Base-by-base conservation (phyloP, 2,113 vertebrate genomes). In the Phycodurus eques region DNA sequence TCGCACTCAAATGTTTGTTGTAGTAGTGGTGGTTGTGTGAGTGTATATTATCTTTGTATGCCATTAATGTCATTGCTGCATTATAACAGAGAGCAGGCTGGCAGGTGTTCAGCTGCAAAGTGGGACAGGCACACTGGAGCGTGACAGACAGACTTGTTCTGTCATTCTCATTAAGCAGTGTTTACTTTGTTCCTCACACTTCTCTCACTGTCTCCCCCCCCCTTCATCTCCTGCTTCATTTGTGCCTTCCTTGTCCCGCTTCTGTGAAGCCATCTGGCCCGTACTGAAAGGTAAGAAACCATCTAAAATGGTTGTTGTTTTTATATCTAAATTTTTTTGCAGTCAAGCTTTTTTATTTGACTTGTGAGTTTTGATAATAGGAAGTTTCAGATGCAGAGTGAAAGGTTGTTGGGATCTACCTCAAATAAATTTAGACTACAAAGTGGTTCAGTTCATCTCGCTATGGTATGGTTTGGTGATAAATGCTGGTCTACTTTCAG, bases 241-340 rank as follows among this genome's bases (percentile, higher is more conserved):
- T 80, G n/a, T 57, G 39, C 72, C 74, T 51, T 53, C 67, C 20
- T 39, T 57, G 20, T 67, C 42, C 27, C 76, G 54, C 70, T 64
- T 66, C 22, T 44, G 49, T 47, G 35, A 20, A 92, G 90, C 73
- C 89, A 90, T 65, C 90, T 90, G 87, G 90, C 84, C 64, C 89
- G 89, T 47, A 87, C 71, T 54, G 90, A 91, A 81, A 88, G 89
- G 89, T 91, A 89, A 84, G 88, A 78, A 70, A 75, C 43, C 12
- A 69, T 5, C 1, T 42, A 8, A 42, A 63, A 22, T 22, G 39
- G 22, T 5, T 13, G 10, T 64, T 68, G 57, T 4, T 64, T 59
- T 1, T 10, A 31, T 17, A 22, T 47, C 8, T 8, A 2, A 2
- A 27, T 27, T 47, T 47, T 47, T n/a, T 66, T 66, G 22, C n/a